Percentiles rank a stretch among this genome's conserved stretches.
phyloP scores from a whole-genome alignment of 2,113 vertebrate genomes.

The Heloderma charlesbogerti region DNA sequence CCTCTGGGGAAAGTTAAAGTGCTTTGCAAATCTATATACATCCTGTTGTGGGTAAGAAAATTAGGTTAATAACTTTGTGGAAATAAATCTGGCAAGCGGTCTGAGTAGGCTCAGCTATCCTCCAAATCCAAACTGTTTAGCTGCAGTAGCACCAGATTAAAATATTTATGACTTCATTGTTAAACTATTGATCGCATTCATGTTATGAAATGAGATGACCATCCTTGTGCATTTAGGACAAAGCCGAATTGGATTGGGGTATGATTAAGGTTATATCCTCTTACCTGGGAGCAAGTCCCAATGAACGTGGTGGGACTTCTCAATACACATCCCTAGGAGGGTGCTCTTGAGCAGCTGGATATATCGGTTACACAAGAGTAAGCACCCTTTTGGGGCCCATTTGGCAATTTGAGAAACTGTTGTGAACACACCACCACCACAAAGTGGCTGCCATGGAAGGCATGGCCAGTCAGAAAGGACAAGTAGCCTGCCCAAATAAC shows the following conservation, averaged over 20 bases:
- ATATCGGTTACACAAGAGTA: neutral
- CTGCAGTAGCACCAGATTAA: conserved; percentile 43
- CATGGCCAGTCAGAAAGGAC: too few relatives aligned
- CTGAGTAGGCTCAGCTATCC: conserved; percentile 28
- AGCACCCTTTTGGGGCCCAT: too few relatives aligned
- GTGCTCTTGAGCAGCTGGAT: neutral
- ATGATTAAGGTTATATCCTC: neutral
- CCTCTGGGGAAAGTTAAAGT: conserved; percentile 5
- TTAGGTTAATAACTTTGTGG: conserved; percentile 54
- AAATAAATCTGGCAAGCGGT: conserved; percentile 47
- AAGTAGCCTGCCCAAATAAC: too few relatives aligned
- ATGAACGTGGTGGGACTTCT: neutral
- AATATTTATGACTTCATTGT: conserved; percentile 36
- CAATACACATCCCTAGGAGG: neutral
- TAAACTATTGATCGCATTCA: conserved; percentile 48
- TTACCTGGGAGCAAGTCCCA: neutral
- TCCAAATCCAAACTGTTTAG: conserved; percentile 29
- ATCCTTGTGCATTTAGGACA: conserved; percentile 1
- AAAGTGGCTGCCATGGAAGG: too few relatives aligned
- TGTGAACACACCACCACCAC: too few relatives aligned
- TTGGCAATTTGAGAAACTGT: too few relatives aligned
- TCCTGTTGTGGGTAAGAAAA: conserved; percentile 31
- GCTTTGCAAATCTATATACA: conserved; percentile 41
- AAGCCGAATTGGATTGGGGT: neutral
- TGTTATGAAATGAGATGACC: conserved; percentile 14